A percentile compares a stretch with the other conserved stretches of the same genome.
Evolutionary conservation across 2,797 vertebrate genomes (phyloP).

Genomic region (Naso thynnoides): DNA sequence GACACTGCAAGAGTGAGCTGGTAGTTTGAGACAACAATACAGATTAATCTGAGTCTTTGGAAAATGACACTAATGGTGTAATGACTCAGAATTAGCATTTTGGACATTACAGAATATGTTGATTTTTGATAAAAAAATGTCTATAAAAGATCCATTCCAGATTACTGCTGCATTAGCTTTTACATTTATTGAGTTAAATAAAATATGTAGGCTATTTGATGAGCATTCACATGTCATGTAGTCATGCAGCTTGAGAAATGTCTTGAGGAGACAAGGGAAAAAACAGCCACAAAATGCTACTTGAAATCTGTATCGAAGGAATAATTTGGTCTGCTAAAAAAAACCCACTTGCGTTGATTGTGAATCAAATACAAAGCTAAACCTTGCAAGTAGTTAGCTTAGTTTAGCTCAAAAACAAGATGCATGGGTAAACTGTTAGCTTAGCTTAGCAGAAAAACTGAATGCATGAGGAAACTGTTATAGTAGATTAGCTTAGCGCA

Average conservation of each 20-base stretch:
- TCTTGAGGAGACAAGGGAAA: conserved; percentile 4
- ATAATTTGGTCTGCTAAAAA: no score
- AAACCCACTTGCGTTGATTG: no score
- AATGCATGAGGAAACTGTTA: no score
- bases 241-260: conserved; percentile 8
- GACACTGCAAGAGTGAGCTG: conserved; percentile 10
- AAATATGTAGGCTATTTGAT: conserved; percentile 5
- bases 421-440: neutral
- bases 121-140: neutral
- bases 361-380: conserved; percentile 8
- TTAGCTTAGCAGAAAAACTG: neutral
- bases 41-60: neutral
- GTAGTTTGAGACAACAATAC: conserved; percentile 16
- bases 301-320: no score
- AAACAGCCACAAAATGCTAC: neutral
- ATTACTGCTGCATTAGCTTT: no score
- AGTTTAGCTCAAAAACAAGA: neutral
- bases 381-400: neutral
- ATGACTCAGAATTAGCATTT: conserved; percentile 31
- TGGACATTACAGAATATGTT: conserved; percentile 11
- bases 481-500: neutral
- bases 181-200: no score
- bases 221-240: conserved; percentile 9
- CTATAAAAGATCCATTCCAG: neutral
- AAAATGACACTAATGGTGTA: conserved; percentile 12